phyloP scores from a whole-genome alignment of 2,888 invertebrate genomes.

The Sinhomidia bicolor region DNA sequence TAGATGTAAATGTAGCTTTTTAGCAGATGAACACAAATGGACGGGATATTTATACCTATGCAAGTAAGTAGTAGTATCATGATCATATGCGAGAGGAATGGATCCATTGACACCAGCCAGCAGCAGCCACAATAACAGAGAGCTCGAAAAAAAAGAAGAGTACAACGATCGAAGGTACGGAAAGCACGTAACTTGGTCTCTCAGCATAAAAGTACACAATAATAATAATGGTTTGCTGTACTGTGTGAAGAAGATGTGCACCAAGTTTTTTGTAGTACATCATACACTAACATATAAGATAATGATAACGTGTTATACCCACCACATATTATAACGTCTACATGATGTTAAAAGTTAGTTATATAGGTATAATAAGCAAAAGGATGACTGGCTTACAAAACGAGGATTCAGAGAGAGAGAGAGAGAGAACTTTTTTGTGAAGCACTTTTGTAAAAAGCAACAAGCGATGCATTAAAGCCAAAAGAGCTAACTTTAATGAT shows the following conservation, averaged over 20 bases:
- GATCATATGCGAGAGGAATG: conserved; percentile 66
- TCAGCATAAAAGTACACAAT: background rate
- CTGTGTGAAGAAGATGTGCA: conserved; percentile 53
- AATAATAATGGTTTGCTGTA: background rate
- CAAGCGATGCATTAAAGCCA: conserved; percentile 36
- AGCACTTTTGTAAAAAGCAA: conserved; percentile 35
- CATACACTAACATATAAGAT: conserved; percentile 51
- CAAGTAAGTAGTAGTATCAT: conserved; percentile 35
- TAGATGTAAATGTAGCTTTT: conserved; percentile 45
- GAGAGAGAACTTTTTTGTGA: too few relatives aligned
- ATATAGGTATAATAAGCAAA: background rate
- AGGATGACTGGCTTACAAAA: background rate
- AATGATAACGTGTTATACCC: conserved; percentile 47
- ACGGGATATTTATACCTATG: conserved; percentile 61
- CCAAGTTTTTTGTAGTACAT: conserved; percentile 45
- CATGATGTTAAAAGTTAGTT: background rate
- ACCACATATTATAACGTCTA: background rate
- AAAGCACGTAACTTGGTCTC: conserved; percentile 36
- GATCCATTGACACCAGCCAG: conserved; percentile 69
- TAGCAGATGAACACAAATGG: conserved; percentile 66
- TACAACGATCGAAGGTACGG: conserved; percentile 63
- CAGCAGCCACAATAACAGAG: conserved; percentile 28
- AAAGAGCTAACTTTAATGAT: conserved; percentile 9
- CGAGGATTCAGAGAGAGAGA: background rate
- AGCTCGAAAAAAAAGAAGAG: conserved; percentile 46